phyloP scores from a whole-genome alignment of 2,113 vertebrate species.

The Varanus salvator region DNA sequence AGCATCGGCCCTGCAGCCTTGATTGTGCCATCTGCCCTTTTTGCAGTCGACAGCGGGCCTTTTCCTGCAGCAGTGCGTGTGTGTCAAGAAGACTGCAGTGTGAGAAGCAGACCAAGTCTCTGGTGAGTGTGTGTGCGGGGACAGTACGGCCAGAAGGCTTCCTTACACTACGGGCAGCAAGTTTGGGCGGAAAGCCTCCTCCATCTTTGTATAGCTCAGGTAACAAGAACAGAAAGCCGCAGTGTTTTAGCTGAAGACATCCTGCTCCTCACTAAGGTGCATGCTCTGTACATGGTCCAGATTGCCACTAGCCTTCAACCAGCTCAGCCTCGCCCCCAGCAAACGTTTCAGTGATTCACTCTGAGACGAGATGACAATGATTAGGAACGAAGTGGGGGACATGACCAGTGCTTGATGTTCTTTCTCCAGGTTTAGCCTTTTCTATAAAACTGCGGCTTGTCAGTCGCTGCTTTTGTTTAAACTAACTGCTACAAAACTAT shows the following conservation, averaged over 20 bases:
- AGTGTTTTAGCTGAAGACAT: not conserved
- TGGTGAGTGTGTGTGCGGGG: not conserved
- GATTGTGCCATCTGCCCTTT: not conserved
- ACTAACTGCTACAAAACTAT: not conserved
- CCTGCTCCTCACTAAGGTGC: not conserved
- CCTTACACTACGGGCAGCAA: not conserved
- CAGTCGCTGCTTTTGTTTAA: not conserved
- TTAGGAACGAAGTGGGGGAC: not conserved
- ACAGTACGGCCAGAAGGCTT: not conserved
- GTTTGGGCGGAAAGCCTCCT: conserved; percentile 46
- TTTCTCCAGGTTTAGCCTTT: not conserved
- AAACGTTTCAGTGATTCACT: not conserved
- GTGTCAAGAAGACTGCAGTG: not conserved
- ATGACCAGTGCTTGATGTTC: not conserved
- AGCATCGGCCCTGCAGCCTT: not conserved
- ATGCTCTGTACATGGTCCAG: not conserved
- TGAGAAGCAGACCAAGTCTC: not conserved
- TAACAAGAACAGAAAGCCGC: conserved; percentile 11
- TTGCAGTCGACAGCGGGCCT: not conserved
- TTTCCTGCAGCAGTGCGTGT: not conserved
- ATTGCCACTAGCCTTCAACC: not conserved
- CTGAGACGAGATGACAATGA: not conserved
- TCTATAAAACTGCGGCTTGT: not conserved
- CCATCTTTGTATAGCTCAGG: not conserved
- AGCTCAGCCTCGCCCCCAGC: not conserved